phyloP scores from a whole-genome alignment of 2,797 vertebrate species.

The Neosalanx taihuensis region DNA sequence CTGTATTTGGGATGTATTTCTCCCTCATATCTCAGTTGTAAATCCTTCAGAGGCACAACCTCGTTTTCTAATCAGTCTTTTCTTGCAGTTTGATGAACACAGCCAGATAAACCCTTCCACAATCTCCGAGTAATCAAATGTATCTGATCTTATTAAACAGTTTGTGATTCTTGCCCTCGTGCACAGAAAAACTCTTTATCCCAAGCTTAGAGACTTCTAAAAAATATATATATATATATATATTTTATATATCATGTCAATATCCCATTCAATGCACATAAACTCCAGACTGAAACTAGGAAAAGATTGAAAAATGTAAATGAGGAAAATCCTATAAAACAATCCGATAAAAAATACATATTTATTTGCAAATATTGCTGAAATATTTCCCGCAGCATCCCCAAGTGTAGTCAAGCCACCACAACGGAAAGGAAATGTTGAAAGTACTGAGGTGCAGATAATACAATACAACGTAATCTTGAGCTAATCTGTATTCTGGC shows the following conservation, averaged over 20 bases:
- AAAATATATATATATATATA: neutral
- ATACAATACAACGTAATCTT: neutral
- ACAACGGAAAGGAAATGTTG: neutral
- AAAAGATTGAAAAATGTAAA: slow-evolving; percentile 13
- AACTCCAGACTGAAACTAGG: slow-evolving; percentile 14
- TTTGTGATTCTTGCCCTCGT: slow-evolving; percentile 33
- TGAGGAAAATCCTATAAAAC: neutral
- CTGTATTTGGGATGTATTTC: slow-evolving; percentile 35
- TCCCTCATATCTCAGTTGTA: slow-evolving; percentile 34
- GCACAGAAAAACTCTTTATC: slow-evolving; percentile 9
- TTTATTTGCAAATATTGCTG: no score
- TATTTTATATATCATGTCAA: neutral
- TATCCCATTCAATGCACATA: slow-evolving; percentile 18
- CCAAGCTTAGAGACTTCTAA: slow-evolving; percentile 11
- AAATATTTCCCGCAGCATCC: neutral
- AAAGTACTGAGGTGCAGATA: neutral
- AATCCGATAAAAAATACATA: slow-evolving; percentile 4
- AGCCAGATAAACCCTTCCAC: slow-evolving; percentile 28
- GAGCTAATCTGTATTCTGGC: no score
- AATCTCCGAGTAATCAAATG: slow-evolving; percentile 22
- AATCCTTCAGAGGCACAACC: slow-evolving; percentile 33
- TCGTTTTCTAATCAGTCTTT: slow-evolving; percentile 32
- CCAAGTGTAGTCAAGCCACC: neutral
- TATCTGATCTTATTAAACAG: slow-evolving; percentile 46
- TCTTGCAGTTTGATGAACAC: slow-evolving; percentile 34